Evolutionary conservation across 35 echinoderm and acorn worm genomes (phyloP).

Genomic region (Anneissia japonica): DNA sequence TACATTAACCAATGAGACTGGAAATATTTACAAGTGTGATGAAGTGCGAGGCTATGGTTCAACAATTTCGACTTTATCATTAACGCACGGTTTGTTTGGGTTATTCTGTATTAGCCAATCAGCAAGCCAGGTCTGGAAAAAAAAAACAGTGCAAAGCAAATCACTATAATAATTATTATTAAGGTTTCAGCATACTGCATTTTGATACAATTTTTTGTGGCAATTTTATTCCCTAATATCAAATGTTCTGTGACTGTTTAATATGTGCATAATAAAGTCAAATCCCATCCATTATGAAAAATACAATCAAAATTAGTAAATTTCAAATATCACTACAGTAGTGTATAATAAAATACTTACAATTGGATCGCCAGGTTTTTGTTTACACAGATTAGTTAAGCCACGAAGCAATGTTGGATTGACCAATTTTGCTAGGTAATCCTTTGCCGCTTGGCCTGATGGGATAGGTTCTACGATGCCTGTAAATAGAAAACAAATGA

Average conservation of each 20-base stretch:
- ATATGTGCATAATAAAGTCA: too few species aligned
- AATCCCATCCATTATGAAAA: too few species aligned
- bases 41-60: not conserved
- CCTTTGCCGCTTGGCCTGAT: slow-evolving; percentile 76
- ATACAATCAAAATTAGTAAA: too few species aligned
- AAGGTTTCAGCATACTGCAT: too few species aligned
- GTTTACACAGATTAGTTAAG: slow-evolving; percentile 89
- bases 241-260: too few species aligned
- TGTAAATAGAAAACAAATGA: slow-evolving; percentile 9
- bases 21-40: too few species aligned
- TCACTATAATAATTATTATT: not conserved
- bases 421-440: slow-evolving; percentile 74
- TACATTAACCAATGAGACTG: too few species aligned
- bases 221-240: too few species aligned
- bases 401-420: slow-evolving; percentile 87
- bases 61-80: not conserved
- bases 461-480: slow-evolving; percentile 97
- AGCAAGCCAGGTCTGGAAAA: slow-evolving; percentile 83
- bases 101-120: slow-evolving; percentile 95
- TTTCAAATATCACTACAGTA: too few species aligned
- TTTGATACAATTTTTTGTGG: too few species aligned
- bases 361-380: slow-evolving; percentile 93
- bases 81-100: slow-evolving; percentile 82
- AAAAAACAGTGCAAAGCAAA: not conserved
- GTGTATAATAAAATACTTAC: too few species aligned